Evolutionary conservation across 2,113 vertebrate genomes (phyloP).

Genomic region (Pterocles gutturalis): DNA sequence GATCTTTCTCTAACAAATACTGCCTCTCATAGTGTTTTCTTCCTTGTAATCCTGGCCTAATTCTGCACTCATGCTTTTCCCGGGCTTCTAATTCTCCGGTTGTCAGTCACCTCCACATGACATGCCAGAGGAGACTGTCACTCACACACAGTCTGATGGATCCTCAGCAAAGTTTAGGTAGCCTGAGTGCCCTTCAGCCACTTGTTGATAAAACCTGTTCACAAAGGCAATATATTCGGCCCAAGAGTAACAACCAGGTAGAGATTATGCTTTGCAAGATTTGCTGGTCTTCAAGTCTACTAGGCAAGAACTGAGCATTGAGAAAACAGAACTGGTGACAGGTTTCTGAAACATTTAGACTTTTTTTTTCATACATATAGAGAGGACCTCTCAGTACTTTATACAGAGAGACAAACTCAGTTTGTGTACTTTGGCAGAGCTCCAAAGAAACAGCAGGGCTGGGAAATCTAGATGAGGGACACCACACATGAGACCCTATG

Average conservation of each 20-base stretch:
- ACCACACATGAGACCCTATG: neutral
- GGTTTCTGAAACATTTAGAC: neutral
- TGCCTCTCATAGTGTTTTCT: neutral
- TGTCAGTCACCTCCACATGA: neutral
- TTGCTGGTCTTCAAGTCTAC: neutral
- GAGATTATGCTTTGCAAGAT: neutral
- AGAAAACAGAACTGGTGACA: neutral
- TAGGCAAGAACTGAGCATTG: fast-evolving
- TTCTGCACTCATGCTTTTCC: neutral
- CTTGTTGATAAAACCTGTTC: neutral
- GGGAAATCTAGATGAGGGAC: neutral
- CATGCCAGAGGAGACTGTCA: neutral
- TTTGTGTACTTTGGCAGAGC: neutral
- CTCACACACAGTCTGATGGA: neutral
- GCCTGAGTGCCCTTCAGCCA: neutral
- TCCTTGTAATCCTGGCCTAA: neutral
- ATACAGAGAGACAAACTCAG: neutral
- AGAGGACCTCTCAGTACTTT: neutral
- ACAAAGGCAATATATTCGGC: neutral
- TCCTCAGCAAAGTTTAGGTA: neutral
- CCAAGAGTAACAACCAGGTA: neutral
- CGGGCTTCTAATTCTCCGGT: neutral
- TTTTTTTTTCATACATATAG: neutral
- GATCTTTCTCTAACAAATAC: neutral
- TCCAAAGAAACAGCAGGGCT: neutral